Evolutionary conservation across 2,888 invertebrate species (phyloP).

Genomic region (Clistopyga incitator): DNA sequence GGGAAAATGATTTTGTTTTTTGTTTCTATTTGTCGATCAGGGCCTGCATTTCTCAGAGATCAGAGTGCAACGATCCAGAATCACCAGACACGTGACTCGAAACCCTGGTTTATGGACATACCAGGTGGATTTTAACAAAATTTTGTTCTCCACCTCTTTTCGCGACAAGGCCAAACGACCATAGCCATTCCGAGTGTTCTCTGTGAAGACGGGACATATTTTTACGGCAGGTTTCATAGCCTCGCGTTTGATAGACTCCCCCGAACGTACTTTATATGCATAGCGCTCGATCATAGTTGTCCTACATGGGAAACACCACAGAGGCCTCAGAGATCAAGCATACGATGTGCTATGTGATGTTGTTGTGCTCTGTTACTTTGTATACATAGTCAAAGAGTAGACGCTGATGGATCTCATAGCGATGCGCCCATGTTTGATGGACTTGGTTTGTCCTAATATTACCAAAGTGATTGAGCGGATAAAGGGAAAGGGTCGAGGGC

Average conservation of each 20-base stretch:
- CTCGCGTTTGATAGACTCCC: conserved; percentile 8
- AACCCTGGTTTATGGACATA: not conserved
- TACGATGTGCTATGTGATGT: conserved; percentile 33
- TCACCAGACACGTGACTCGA: not conserved
- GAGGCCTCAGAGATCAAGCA: conserved; percentile 19
- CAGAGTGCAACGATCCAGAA: no score
- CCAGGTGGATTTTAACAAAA: conserved; percentile 3
- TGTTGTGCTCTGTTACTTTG: conserved; percentile 9
- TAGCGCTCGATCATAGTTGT: conserved; percentile 41
- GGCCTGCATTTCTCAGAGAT: no score
- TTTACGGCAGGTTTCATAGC: conserved; percentile 8
- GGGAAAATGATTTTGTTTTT: no score
- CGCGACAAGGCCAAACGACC: conserved; percentile 1
- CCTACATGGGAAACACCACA: conserved; percentile 1
- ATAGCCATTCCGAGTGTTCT: conserved; percentile 2
- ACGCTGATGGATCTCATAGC: conserved; percentile 27
- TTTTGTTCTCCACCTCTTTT: no score
- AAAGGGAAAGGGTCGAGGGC: conserved; percentile 4
- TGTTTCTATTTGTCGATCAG: no score
- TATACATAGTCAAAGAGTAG: conserved; percentile 51
- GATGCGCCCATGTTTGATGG: conserved; percentile 11
- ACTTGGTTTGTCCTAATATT: conserved; percentile 47
- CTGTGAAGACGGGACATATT: conserved; percentile 6
- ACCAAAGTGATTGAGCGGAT: conserved; percentile 36
- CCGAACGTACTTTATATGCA: conserved; percentile 45